Evolutionary conservation across 2,797 vertebrate species (phyloP).

Genomic region (Pelochelys cantorii): DNA sequence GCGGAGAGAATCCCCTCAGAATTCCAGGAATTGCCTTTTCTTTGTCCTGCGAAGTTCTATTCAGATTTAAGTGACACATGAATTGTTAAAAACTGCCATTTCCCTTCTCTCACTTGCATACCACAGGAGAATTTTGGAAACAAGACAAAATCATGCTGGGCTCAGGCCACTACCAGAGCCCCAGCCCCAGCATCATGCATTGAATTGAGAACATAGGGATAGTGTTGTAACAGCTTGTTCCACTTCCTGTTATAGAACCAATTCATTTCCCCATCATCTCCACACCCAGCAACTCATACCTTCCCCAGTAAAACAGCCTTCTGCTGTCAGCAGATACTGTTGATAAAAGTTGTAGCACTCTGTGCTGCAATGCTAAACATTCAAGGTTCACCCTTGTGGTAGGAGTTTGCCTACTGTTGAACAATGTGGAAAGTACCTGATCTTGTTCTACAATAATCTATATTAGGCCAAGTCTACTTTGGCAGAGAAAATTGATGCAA

Average conservation of each 20-base stretch:
- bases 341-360: not conserved
- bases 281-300: not conserved
- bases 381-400: not conserved
- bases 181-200: not conserved
- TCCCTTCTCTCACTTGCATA: not conserved
- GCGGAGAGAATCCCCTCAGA: not conserved
- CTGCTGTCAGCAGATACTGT: not conserved
- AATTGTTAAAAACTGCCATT: not conserved
- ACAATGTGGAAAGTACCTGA: not conserved
- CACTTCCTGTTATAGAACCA: not conserved
- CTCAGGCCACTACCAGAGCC: not conserved
- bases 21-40: not conserved
- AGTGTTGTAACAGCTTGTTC: not conserved
- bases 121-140: not conserved
- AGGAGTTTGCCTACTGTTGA: not conserved
- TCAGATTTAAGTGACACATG: not conserved
- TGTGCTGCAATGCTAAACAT: not conserved
- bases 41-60: not conserved
- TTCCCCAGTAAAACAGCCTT: not conserved
- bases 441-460: not conserved
- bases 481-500: too few relatives aligned
- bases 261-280: not conserved
- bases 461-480: too few relatives aligned
- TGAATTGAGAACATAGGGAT: not conserved
- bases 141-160: not conserved